Percentiles rank a stretch among this genome's conserved stretches.
These are phyloP conservation scores for Caenorhabditis auriculariae DNA, from an alignment of 2,888 invertebrate species.

Conservation along the genomic window DNA sequence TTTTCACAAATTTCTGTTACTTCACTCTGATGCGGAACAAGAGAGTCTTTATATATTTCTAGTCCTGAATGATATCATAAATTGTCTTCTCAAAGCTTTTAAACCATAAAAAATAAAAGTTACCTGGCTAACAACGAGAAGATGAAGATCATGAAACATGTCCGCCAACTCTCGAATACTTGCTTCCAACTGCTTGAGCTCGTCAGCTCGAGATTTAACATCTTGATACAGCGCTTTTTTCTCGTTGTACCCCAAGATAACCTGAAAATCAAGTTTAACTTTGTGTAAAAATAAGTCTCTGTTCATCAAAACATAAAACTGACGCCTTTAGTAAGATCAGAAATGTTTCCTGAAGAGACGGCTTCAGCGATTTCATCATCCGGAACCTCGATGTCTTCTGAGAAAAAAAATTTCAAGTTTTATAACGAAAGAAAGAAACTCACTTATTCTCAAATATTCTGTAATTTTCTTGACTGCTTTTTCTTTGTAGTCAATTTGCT, in stretches of 20 bases:
- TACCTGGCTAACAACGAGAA: slow-evolving; percentile 28
- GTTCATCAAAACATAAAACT: background rate
- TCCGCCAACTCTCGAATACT: slow-evolving; percentile 26
- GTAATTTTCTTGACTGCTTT: slow-evolving; percentile 28
- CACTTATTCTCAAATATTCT: slow-evolving; percentile 31
- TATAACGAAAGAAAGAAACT: too few relatives aligned
- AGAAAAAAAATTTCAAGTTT: too few relatives aligned
- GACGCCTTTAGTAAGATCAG: slow-evolving; percentile 26
- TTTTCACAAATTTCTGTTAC: background rate
- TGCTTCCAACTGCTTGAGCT: slow-evolving; percentile 19
- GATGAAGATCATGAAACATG: slow-evolving; percentile 30
- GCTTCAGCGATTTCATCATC: slow-evolving; percentile 30
- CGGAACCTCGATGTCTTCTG: slow-evolving; percentile 4
- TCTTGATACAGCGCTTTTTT: slow-evolving; percentile 29
- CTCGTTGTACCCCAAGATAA: slow-evolving; percentile 22
- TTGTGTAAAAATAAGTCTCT: background rate
- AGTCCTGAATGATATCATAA: background rate
- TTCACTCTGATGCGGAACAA: background rate
- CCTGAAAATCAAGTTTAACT: background rate
- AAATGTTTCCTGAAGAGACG: slow-evolving; percentile 24
- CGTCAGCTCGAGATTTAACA: slow-evolving; percentile 24
- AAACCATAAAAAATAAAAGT: too few relatives aligned
- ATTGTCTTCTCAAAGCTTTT: background rate
- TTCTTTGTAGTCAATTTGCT: slow-evolving; percentile 34
- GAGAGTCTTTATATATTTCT: background rate